Conservation (phyloP, 2,888 invertebrate genomes). For the Spodoptera littoralis region DNA sequence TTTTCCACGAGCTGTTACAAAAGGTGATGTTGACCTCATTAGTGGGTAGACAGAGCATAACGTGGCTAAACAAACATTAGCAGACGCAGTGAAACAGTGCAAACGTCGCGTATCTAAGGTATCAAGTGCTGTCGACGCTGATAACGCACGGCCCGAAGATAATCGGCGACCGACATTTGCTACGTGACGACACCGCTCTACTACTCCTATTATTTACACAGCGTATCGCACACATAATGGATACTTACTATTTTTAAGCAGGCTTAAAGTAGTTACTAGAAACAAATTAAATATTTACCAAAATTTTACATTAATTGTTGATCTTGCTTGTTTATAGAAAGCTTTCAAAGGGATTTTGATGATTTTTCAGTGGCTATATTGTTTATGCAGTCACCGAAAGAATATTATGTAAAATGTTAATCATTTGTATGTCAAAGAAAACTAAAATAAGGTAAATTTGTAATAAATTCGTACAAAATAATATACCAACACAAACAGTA, state of each 20-base stretch:
- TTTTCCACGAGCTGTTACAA: conserved; percentile 59
- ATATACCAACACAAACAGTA: too few species aligned
- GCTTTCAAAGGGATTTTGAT: background rate
- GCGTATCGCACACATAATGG: background rate
- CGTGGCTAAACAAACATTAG: conserved; percentile 78
- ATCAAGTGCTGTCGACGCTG: conserved; percentile 72
- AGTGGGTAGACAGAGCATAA: conserved; percentile 67
- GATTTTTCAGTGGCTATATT: background rate
- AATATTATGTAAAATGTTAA: too few species aligned
- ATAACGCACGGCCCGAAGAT: conserved; percentile 62
- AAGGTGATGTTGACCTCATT: conserved; percentile 71
- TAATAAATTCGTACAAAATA: too few species aligned
- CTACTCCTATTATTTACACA: conserved; percentile 3
- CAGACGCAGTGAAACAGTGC: conserved; percentile 78
- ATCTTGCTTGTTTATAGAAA: too few species aligned
- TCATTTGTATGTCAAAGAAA: too few species aligned
- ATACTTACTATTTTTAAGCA: background rate
- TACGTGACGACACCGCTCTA: conserved; percentile 20
- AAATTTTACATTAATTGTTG: too few species aligned
- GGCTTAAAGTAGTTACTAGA: background rate
- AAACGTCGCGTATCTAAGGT: conserved; percentile 77
- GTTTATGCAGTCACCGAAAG: background rate
- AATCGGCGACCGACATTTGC: conserved; percentile 49
- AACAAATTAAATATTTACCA: too few species aligned
- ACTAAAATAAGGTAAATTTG: too few species aligned